Conservation (phyloP, 2,888 invertebrate genomes). For the Molorchus minor region DNA sequence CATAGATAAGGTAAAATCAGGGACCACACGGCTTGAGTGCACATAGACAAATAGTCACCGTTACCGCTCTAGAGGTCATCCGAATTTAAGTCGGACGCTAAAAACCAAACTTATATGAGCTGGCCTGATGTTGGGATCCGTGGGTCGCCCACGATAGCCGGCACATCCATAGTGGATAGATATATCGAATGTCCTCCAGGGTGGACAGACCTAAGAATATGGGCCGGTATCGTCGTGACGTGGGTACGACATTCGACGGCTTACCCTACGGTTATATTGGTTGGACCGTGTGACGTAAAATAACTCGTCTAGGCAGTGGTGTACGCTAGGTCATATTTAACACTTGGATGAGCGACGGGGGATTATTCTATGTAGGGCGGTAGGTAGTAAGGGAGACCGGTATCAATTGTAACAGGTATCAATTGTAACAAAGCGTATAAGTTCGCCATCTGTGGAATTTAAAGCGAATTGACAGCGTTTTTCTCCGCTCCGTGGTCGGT, state of each 20-base stretch:
- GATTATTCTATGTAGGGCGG: too few species aligned
- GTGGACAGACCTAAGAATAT: slow-evolving; percentile 44
- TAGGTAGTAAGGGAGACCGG: too few species aligned
- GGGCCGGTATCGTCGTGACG: slow-evolving; percentile 51
- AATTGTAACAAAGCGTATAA: too few species aligned
- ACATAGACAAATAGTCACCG: too few species aligned
- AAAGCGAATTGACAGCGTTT: too few species aligned
- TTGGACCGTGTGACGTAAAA: slow-evolving; percentile 9
- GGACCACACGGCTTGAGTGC: too few species aligned
- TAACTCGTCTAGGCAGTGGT: slow-evolving; percentile 12
- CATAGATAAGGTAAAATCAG: too few species aligned
- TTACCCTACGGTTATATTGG: slow-evolving; percentile 31
- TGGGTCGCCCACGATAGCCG: slow-evolving; percentile 41
- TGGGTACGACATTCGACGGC: slow-evolving; percentile 46
- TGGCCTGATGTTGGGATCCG: slow-evolving; percentile 1
- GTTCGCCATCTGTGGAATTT: too few species aligned
- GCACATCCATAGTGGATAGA: slow-evolving; percentile 44
- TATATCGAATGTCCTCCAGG: slow-evolving; percentile 43
- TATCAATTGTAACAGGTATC: too few species aligned
- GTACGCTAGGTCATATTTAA: not conserved
- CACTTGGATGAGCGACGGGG: too few species aligned
- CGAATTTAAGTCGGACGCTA: not conserved
- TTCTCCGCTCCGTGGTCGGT: too few species aligned
- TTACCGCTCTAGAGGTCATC: not conserved
- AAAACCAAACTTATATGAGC: slow-evolving; percentile 8